Conservation (phyloP, 2,113 vertebrate genomes). For the Lipotes vexillifer region DNA sequence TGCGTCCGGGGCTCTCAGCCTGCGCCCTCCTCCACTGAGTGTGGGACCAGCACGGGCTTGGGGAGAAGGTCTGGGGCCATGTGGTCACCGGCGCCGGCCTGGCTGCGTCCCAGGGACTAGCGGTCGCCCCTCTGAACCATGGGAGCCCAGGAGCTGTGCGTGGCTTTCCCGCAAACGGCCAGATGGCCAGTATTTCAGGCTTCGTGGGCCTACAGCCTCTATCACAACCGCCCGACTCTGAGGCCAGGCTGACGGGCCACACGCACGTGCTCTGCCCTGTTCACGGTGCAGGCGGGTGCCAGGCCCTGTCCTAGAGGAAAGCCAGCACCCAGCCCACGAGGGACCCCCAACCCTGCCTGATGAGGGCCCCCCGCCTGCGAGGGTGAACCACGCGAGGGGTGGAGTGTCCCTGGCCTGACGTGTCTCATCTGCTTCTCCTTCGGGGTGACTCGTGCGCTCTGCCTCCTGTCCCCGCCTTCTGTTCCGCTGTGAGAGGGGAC, state of each 20-base stretch:
- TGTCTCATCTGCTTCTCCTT: not conserved
- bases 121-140: too few species aligned
- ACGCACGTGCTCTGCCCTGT: not conserved
- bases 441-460: rapidly evolving
- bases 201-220: not conserved
- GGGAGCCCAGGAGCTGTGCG: not conserved
- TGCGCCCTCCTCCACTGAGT: not conserved
- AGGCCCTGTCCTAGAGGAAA: not conserved
- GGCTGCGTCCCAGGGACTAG: rapidly evolving
- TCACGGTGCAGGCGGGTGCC: not conserved
- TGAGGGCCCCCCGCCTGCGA: not conserved
- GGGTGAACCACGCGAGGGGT: not conserved
- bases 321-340: rapidly evolving
- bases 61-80: not conserved
- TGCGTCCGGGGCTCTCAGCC: too few species aligned
- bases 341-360: not conserved
- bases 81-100: not conserved
- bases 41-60: not conserved
- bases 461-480: not conserved
- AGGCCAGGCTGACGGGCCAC: not conserved
- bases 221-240: not conserved
- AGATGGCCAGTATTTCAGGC: not conserved
- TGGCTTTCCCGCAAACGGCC: rapidly evolving
- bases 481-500: not conserved
- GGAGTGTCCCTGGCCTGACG: too few species aligned